These are phyloP conservation scores for Melanotaenia parkinsoni DNA, from an alignment of 2,797 vertebrate genomes.

Conservation along the genomic window DNA sequence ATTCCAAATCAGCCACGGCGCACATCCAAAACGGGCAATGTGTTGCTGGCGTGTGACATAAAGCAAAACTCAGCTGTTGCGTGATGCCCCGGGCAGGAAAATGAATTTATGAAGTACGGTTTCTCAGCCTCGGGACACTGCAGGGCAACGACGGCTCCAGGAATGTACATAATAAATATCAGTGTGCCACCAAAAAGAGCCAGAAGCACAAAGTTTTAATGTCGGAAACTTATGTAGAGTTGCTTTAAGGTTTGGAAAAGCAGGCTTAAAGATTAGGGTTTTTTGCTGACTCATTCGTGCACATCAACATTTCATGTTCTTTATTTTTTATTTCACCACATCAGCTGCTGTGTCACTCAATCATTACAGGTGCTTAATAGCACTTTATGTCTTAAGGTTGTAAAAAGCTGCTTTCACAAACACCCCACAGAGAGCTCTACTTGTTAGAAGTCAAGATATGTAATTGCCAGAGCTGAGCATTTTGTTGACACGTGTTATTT, in stretches of 20 bases:
- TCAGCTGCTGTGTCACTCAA: neutral
- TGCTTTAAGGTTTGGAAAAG: neutral
- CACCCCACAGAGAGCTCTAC: neutral
- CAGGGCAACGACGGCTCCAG: neutral
- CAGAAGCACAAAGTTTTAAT: neutral
- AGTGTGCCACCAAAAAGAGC: neutral
- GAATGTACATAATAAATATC: neutral
- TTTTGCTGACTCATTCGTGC: neutral
- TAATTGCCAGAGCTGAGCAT: neutral
- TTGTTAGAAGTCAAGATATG: neutral
- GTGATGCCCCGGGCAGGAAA: neutral
- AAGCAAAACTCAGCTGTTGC: neutral
- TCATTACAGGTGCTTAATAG: neutral
- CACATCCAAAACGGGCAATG: neutral
- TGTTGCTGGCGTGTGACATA: neutral
- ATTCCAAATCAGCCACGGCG: neutral
- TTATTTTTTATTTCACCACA: neutral
- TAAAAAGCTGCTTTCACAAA: neutral
- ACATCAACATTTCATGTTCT: neutral
- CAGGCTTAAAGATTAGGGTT: neutral
- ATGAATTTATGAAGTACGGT: neutral
- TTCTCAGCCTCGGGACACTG: neutral
- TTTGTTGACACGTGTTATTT: constrained; percentile 3
- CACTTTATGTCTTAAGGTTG: neutral
- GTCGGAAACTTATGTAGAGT: neutral